A percentile compares a stretch with the other conserved stretches of the same genome.
phyloP scores from a whole-genome alignment of 2,113 vertebrate genomes.

The Chaetura pelagica region DNA sequence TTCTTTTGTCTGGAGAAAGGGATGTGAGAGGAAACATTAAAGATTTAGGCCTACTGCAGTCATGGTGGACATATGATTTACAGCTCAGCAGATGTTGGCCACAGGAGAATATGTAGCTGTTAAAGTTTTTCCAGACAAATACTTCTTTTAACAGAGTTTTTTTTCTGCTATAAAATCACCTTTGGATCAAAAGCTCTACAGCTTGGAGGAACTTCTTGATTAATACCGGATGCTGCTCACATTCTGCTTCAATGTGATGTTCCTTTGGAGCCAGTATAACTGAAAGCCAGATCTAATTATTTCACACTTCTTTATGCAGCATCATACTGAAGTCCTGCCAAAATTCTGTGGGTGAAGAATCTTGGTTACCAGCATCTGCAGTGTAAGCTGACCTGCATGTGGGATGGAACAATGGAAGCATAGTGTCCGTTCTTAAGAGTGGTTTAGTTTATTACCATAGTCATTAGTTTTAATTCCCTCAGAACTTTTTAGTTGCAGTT shows the following conservation, averaged over 20 bases:
- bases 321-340: not conserved
- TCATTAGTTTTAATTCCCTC: not conserved
- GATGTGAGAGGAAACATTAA: not conserved
- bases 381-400: not conserved
- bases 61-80: not conserved
- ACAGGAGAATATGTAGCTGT: not conserved
- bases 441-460: not conserved
- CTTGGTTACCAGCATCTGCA: not conserved
- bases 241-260: not conserved
- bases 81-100: not conserved
- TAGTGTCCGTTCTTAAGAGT: not conserved
- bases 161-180: not conserved
- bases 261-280: not conserved
- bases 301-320: not conserved
- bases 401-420: not conserved
- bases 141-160: not conserved
- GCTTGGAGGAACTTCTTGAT: conserved; percentile 28
- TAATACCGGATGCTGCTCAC: conserved; percentile 14
- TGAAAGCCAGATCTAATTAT: conserved; percentile 22
- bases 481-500: not conserved
- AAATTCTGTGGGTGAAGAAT: not conserved
- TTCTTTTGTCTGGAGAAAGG: not conserved
- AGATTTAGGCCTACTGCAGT: not conserved
- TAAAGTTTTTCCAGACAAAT: not conserved
- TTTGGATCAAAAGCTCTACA: not conserved